Evolutionary conservation across 1,140 invertebrate species (phyloP), one percentile per base, ranked within the genome.

Genomic region (Triops cancriformis): DNA sequence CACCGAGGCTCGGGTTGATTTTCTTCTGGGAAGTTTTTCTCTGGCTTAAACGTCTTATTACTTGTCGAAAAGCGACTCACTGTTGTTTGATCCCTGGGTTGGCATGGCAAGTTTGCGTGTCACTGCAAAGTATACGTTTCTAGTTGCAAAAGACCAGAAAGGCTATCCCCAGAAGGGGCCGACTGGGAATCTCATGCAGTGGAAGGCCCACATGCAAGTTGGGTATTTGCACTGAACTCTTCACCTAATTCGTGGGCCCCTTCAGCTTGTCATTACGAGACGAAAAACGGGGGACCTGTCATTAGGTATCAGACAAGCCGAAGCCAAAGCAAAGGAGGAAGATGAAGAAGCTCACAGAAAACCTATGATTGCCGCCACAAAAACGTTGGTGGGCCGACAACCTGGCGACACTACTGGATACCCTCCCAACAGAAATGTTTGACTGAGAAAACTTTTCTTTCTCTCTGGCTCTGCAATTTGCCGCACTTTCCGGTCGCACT

Each of bases 361-460:
- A 64, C 51, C 51, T 23, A 18, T 64, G 51, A 64, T 64, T 64
- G 51, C 51, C 51, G 51, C 51, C 51, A 64, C 51, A 64, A 64
- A 37, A 64, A 64, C 51, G 10, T 64, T 64, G 51, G 51, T 64
- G 51, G 51, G 51, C 51, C 51, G 51, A 64, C 51, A 64, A 64
- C 51, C 51, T 23, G 51, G 51, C 51, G 51, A 64, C 51, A 64
- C 23, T 37, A 37, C 31, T 37, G 7, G 2, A 37, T 37, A 37
- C 31, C 31, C 14, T 64, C 51, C n/a, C 14, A 23, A 64, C 51
- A 64, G 51, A 64, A 64, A 64, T 64, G 1, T 23, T 64, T 64
- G 18, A 23, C 14, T 23, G 23, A 64, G 51, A 64, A 45, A 64
- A 18, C 51, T 64, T 64, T 23, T 64, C 51, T 18, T 64, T 37